phyloP scores from a whole-genome alignment of 2,888 invertebrate species.

The Myathropa florea region DNA sequence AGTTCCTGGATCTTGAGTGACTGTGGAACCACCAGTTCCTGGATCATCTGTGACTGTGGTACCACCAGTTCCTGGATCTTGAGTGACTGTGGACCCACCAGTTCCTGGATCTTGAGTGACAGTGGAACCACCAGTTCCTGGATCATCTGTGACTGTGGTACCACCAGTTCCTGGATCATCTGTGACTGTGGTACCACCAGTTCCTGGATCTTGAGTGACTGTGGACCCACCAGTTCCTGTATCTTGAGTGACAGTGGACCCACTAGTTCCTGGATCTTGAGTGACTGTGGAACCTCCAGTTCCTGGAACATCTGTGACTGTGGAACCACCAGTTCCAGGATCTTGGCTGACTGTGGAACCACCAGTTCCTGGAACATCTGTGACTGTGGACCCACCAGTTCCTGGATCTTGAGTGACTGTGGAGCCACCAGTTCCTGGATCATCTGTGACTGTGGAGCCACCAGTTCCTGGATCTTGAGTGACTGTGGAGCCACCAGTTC shows the following conservation, averaged over 20 bases:
- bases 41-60: not conserved
- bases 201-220: not conserved
- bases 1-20: not conserved
- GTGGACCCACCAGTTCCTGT: not conserved
- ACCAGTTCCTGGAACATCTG: not conserved
- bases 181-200: not conserved
- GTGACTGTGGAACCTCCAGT: not conserved
- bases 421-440: not conserved
- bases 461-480: not conserved
- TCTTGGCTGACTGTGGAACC: too few species aligned
- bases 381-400: not conserved
- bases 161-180: not conserved
- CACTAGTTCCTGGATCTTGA: not conserved
- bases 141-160: not conserved
- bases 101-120: not conserved
- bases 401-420: not conserved
- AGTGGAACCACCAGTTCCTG: not conserved
- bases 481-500: not conserved
- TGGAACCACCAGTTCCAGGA: not conserved
- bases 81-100: not conserved
- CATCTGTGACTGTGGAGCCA: not conserved
- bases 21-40: not conserved
- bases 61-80: not conserved
- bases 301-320: not conserved
- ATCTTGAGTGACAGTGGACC: not conserved